Evolutionary conservation across 2,888 invertebrate species (phyloP), one percentile per base, ranked within the genome.

Genomic region (Spodoptera exigua): DNA sequence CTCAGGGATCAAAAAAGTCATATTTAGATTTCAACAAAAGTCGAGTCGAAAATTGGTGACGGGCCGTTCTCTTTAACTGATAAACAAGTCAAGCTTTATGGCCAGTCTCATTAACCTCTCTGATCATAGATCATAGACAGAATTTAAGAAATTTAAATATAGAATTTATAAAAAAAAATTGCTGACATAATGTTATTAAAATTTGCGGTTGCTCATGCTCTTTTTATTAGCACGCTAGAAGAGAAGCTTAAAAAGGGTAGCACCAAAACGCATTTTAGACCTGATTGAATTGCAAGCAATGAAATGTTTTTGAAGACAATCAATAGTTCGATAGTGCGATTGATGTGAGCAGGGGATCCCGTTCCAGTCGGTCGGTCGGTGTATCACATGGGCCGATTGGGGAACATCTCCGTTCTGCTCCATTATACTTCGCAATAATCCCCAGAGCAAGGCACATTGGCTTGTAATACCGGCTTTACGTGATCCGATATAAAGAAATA

Each of bases 311-410:
- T 56, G 71, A 78, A 74, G 77, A 82, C 86, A 89, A 90, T 91
- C 91, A 88, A 90, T 91, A 88, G 88, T 83, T 83, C 84, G 88
- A 89, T 89, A 87, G 87, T 83, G 83, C 84, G 89, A 92, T 88
- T 90, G 90, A 90, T 89, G 86, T 76, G 84, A 79, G 77, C 82
- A 77, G 88, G 90, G 90, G 88, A 87, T 82, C 62, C 65, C 86
- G 93, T 93, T 93, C 91, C 93, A 90, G 90, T 91, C 85, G 89
- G 88, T 83, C 90, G 91, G 91, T n/a, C n/a, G n/a, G 83, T 86
- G 89, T 86, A 90, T 91, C 91, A 88, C 89, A 90, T 91, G 88
- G 89, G 85, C 86, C 87, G 87, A 85, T 88, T 86, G 87, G 88
- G 89, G 87, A 84, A 86, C 81, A 87, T 79, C 76, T 27, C 73